phyloP scores from a whole-genome alignment of 1,140 invertebrate genomes.

The Metaphire vulgaris region DNA sequence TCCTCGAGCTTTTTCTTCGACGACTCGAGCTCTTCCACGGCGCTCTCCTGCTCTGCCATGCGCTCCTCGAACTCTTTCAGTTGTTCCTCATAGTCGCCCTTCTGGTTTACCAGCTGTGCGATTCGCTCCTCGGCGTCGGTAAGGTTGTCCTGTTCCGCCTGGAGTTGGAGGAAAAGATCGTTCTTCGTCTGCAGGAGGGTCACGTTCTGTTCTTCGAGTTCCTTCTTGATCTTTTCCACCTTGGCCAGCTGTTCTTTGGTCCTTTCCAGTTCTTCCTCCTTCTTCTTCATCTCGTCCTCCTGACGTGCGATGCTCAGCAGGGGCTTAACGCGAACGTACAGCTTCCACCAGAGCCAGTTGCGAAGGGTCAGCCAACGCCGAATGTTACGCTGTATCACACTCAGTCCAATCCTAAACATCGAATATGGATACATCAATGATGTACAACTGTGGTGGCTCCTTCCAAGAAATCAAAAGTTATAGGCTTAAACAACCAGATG shows the following conservation, averaged over 20 bases:
- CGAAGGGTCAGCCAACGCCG: slow-evolving; percentile 95
- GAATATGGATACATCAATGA: too few species aligned
- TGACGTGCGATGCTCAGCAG: slow-evolving; percentile 94
- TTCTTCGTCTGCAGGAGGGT: slow-evolving; percentile 84
- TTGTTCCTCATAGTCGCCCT: slow-evolving; percentile 91
- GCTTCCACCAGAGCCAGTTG: slow-evolving; percentile 99
- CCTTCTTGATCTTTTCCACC: slow-evolving; percentile 92
- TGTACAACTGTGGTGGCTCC: too few species aligned
- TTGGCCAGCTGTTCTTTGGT: slow-evolving; percentile 86
- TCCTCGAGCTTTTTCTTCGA: slow-evolving; percentile 92
- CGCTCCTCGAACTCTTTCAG: slow-evolving; percentile 93
- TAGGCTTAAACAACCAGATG: too few species aligned
- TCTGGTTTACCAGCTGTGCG: slow-evolving; percentile 86
- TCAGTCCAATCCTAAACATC: slow-evolving; percentile 71
- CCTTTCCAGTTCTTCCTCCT: slow-evolving; percentile 90
- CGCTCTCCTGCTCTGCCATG: slow-evolving; percentile 81
- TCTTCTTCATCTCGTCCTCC: slow-evolving; percentile 96
- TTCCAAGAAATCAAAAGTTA: too few species aligned
- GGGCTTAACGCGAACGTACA: slow-evolving; percentile 91
- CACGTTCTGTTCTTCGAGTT: slow-evolving; percentile 84
- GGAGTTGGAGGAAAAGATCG: slow-evolving; percentile 73
- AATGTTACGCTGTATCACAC: slow-evolving; percentile 97
- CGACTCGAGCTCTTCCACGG: slow-evolving; percentile 66
- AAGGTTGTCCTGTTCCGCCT: slow-evolving; percentile 79
- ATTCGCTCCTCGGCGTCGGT: slow-evolving; percentile 48